Evolutionary conservation across 2,797 vertebrate genomes (phyloP).

Genomic region (Galagoides demidoff): DNA sequence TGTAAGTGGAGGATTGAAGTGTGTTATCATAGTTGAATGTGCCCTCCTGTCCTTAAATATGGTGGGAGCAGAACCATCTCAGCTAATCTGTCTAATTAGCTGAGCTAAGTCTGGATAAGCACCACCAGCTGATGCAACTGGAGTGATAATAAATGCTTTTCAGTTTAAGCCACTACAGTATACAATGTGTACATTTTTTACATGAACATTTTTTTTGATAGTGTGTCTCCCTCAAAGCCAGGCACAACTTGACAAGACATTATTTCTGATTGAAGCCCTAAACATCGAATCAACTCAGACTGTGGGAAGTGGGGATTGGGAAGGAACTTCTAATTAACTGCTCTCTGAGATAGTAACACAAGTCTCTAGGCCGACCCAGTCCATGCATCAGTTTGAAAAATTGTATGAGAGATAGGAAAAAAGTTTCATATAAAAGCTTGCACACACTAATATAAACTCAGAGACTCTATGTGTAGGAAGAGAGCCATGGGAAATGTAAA

Average conservation of each 20-base stretch:
- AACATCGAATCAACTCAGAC: neutral
- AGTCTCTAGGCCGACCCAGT: neutral
- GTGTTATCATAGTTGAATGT: neutral
- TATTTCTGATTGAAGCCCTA: slow-evolving; percentile 8
- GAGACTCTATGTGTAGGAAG: neutral
- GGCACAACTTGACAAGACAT: neutral
- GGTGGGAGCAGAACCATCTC: fast-evolving
- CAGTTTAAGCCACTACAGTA: neutral
- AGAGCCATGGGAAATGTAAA: slow-evolving; percentile 31
- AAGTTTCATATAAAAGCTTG: neutral
- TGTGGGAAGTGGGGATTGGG: neutral
- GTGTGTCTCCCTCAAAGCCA: neutral
- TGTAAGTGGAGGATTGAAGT: neutral
- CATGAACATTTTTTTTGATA: neutral
- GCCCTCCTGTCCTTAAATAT: fast-evolving
- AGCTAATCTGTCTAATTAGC: too few species aligned
- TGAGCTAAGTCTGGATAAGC: neutral
- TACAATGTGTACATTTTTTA: neutral
- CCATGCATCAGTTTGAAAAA: neutral
- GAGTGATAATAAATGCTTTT: neutral
- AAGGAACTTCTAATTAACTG: slow-evolving; percentile 34
- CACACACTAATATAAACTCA: neutral
- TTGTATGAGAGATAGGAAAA: neutral
- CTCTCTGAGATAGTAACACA: neutral
- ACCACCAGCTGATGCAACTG: neutral